Evolutionary conservation across 2,888 invertebrate species (phyloP).

Genomic region (Laothoe populi): DNA sequence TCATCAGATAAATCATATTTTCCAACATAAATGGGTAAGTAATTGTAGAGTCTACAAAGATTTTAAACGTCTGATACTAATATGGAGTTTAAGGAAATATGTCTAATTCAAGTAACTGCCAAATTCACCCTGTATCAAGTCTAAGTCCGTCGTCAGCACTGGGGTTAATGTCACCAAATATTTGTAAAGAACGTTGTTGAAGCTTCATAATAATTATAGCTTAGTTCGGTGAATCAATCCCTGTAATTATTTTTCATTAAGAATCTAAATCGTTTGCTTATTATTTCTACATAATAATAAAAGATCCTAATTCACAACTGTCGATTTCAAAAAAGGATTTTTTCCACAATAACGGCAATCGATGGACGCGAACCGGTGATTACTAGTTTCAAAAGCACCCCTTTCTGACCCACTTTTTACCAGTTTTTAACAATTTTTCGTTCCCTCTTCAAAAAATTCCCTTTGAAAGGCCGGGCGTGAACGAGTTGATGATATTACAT

Average conservation of each 20-base stretch:
- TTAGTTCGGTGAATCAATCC: conserved; percentile 34
- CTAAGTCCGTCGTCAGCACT: not conserved
- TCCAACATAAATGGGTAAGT: not conserved
- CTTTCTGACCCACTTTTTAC: conserved; percentile 85
- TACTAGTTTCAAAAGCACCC: conserved; percentile 83
- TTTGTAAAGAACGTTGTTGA: not conserved
- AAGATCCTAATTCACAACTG: conserved; percentile 71
- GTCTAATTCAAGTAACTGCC: too few species aligned
- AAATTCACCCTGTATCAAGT: not conserved
- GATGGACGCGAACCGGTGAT: conserved; percentile 80
- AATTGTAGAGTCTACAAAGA: too few species aligned
- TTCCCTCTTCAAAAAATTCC: conserved; percentile 79
- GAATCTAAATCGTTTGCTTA: conserved; percentile 54
- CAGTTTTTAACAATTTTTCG: conserved; percentile 79
- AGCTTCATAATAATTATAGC: conserved; percentile 2
- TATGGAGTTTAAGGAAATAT: too few species aligned
- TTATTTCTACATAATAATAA: conserved; percentile 64
- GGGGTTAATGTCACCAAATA: not conserved
- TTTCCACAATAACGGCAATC: conserved; percentile 82
- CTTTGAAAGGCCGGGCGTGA: conserved; percentile 84
- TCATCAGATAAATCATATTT: not conserved
- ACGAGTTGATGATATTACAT: conserved; percentile 85
- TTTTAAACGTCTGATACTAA: too few species aligned
- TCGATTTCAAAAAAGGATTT: conserved; percentile 66
- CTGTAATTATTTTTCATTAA: conserved; percentile 53